These are phyloP conservation scores for Dromaius novaehollandiae DNA, from an alignment of 2,113 vertebrate species.

Conservation along the genomic window DNA sequence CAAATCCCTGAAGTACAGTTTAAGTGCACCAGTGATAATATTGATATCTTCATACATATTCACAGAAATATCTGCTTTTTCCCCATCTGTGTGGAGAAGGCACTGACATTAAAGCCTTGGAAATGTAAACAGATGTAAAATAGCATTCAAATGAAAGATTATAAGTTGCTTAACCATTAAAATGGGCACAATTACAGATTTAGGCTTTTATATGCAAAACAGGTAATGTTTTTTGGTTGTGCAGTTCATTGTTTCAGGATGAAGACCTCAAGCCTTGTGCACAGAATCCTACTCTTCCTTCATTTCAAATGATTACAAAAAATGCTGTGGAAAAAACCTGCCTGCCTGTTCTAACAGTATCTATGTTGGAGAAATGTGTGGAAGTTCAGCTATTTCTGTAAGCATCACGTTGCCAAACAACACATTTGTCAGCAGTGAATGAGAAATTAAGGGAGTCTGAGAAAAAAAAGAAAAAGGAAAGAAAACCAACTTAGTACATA, in stretches of 20 bases:
- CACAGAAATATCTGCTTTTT: slow-evolving; percentile 97
- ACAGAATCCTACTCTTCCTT: not conserved
- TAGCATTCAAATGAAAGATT: not conserved
- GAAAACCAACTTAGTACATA: not conserved
- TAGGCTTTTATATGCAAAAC: not conserved
- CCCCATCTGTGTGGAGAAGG: slow-evolving; percentile 85
- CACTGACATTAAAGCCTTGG: slow-evolving; percentile 46
- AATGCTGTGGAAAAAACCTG: not conserved
- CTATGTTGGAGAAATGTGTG: not conserved
- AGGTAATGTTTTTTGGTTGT: not conserved
- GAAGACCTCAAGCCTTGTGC: not conserved
- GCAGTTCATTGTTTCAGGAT: not conserved
- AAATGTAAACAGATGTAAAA: not conserved
- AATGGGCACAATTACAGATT: not conserved
- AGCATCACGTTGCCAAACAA: not conserved
- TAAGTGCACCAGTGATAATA: slow-evolving; percentile 98
- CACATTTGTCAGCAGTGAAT: not conserved
- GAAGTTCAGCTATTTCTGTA: not conserved
- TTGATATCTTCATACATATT: slow-evolving; percentile 98
- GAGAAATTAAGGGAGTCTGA: not conserved
- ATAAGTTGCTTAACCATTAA: not conserved
- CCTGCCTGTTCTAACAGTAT: not conserved
- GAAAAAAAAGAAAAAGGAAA: not conserved
- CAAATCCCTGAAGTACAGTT: slow-evolving; percentile 99
- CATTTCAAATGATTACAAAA: not conserved